phyloP scores from a whole-genome alignment of 2,797 vertebrate species.

The Acanthopagrus latus region DNA sequence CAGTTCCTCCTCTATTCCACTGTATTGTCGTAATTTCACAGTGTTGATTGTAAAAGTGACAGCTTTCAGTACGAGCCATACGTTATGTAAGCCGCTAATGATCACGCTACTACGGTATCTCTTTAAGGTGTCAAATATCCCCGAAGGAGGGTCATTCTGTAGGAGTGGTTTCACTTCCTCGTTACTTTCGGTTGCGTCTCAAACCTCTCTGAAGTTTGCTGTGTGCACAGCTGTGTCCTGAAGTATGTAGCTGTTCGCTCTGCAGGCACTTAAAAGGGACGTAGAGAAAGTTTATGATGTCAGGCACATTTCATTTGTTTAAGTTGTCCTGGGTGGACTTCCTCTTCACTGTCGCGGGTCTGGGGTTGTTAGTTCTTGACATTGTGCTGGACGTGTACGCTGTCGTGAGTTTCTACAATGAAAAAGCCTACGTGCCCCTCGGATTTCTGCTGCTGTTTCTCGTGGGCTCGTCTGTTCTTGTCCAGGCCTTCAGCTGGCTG shows the following conservation, averaged over 20 bases:
- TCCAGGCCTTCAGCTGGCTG: slow-evolving; percentile 81
- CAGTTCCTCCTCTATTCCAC: neutral
- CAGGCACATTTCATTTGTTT: slow-evolving; percentile 48
- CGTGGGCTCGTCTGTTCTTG: slow-evolving; percentile 73
- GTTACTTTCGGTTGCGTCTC: slow-evolving; percentile 19
- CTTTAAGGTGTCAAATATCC: slow-evolving; percentile 1
- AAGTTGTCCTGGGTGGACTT: slow-evolving; percentile 40
- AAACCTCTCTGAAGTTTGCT: rapidly evolving
- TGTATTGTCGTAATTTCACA: neutral
- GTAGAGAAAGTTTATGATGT: neutral
- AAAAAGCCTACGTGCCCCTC: slow-evolving; percentile 54
- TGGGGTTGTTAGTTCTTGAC: slow-evolving; percentile 59
- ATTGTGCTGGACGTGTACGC: slow-evolving; percentile 65
- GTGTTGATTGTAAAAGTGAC: neutral
- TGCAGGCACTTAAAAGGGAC: neutral
- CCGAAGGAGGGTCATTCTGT: rapidly evolving
- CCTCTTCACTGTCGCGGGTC: slow-evolving; percentile 41
- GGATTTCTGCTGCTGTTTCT: slow-evolving; percentile 73
- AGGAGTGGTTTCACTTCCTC: slow-evolving; percentile 13
- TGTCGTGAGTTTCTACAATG: slow-evolving; percentile 63
- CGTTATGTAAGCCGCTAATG: neutral
- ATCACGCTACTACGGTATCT: neutral
- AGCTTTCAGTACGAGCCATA: neutral
- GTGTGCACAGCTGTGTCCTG: neutral
- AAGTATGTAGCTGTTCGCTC: neutral